Conservation (phyloP, 2,888 invertebrate genomes). For the Ennomos quercinarius region DNA sequence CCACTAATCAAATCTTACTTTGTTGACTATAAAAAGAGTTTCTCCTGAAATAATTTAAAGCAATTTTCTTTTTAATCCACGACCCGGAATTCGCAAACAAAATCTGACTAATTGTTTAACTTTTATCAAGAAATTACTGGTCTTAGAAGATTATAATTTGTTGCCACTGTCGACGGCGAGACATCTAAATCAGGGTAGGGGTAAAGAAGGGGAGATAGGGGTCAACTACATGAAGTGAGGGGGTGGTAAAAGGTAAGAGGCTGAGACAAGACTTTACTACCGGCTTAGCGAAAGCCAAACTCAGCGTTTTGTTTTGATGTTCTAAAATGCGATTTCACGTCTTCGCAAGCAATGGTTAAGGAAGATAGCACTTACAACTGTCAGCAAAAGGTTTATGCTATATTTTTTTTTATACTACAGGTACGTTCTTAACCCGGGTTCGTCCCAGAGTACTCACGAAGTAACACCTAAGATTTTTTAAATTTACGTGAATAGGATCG, state of each 20-base stretch:
- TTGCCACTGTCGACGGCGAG: constrained; percentile 50
- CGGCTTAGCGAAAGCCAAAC: constrained; percentile 47
- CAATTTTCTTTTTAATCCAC: constrained; percentile 27
- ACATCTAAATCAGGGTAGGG: constrained; percentile 58
- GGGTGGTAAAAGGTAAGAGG: constrained; percentile 37
- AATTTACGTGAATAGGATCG: too few species aligned
- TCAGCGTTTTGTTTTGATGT: constrained; percentile 53
- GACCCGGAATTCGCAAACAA: constrained; percentile 30
- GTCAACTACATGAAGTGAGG: constrained; percentile 57
- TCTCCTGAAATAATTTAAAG: constrained; percentile 12
- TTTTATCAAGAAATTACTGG: constrained; percentile 47
- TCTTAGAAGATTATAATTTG: constrained; percentile 68
- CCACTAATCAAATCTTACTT: constrained; percentile 15
- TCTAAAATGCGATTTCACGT: constrained; percentile 44
- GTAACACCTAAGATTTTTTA: too few species aligned
- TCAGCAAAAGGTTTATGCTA: too few species aligned
- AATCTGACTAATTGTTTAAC: constrained; percentile 43
- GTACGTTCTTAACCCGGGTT: too few species aligned
- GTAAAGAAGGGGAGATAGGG: constrained; percentile 44
- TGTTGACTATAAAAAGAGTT: constrained; percentile 12
- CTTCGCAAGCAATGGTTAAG: background rate
- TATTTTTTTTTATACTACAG: too few species aligned
- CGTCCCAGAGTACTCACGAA: too few species aligned
- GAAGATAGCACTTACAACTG: constrained; percentile 6
- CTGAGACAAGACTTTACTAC: constrained; percentile 43